Base-by-base conservation (phyloP, 1,140 invertebrate genomes). In the Drosophila subpulchrella region DNA sequence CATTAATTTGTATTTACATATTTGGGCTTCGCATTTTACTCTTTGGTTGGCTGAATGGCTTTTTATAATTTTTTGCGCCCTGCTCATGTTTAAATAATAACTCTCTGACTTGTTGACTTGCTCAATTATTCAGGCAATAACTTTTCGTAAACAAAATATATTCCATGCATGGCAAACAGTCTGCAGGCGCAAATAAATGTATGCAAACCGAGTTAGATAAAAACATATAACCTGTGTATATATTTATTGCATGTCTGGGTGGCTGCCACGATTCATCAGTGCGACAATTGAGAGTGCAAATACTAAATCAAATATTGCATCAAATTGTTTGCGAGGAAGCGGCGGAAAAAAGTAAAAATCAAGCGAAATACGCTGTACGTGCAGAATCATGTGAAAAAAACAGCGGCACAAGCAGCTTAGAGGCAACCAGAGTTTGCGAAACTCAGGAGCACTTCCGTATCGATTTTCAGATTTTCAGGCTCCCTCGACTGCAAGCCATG, bases 161-260 rank as follows among this genome's bases (percentile, higher is more conserved):
- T 86, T 88, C 83, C 83, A 86, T 86, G 83, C 83, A 86, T 86
- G 70, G 38, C 79, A 86, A 86, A 82, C 72, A 61, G 60, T 50
- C 15, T 38, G 20, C 46, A 39, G 20, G 15, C 39, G 10, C 36
- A 48, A 42, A 50, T 15, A 48, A 20, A 61, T 59, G 12, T 44
- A 66, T 42, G 60, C 41, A 48, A 41, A 42, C 34, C 42, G 44
- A 47, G 47, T 36, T 56, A 56, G 20, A 55, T 44, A 53, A 32
- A 17, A 17, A 36, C 57, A 47, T 59, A 41, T 6, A n/a, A 32
- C 30, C 6, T 7, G 6, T 7, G n/a, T 44, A n/a, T 44, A n/a
- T 63, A 50, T 78, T 38, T 39, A 44, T 38, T 32, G 65, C 47
- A 48, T 27, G 17, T 54, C 46, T 46, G 4, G 30, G 41, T 58